These are phyloP conservation scores for Drosophila imparisetae DNA, from an alignment of 2,888 invertebrate genomes.

Conservation along the genomic window DNA sequence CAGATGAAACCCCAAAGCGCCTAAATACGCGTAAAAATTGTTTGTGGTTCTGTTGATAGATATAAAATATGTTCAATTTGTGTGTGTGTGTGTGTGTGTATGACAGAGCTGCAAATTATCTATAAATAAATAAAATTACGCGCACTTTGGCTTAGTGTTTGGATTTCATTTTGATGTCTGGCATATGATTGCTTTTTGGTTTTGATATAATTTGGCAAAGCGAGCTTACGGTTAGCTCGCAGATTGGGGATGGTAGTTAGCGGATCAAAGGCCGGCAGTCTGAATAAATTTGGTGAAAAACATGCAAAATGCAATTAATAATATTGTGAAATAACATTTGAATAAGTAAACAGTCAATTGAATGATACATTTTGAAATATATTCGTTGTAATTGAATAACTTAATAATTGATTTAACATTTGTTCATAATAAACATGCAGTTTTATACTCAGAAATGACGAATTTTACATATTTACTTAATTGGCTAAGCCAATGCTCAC, in stretches of 20 bases:
- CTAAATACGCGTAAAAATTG: conserved; percentile 78
- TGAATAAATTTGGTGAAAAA: conserved; percentile 19
- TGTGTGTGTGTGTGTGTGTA: conserved; percentile 20
- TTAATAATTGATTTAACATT: not conserved
- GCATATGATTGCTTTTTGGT: conserved; percentile 70
- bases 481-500: not conserved
- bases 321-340: not conserved
- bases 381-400: not conserved
- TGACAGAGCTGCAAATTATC: conserved; percentile 77
- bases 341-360: conserved; percentile 9
- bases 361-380: not conserved
- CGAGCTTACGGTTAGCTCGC: conserved; percentile 3
- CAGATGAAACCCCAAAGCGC: conserved; percentile 52
- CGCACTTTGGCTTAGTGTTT: conserved; percentile 70
- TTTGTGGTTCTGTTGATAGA: conserved; percentile 44
- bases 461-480: not conserved
- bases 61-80: conserved; percentile 40
- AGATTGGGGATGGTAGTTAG: conserved; percentile 11
- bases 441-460: not conserved
- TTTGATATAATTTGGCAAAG: conserved; percentile 4
- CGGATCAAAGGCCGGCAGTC: not conserved
- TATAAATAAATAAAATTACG: conserved; percentile 80
- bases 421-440: not conserved
- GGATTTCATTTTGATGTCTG: conserved; percentile 73
- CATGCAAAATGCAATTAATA: not conserved